A percentile compares a stretch with the other conserved stretches of the same genome.
Conservation (phyloP, 2,113 vertebrate species). For the Phrynosoma platyrhinos region DNA sequence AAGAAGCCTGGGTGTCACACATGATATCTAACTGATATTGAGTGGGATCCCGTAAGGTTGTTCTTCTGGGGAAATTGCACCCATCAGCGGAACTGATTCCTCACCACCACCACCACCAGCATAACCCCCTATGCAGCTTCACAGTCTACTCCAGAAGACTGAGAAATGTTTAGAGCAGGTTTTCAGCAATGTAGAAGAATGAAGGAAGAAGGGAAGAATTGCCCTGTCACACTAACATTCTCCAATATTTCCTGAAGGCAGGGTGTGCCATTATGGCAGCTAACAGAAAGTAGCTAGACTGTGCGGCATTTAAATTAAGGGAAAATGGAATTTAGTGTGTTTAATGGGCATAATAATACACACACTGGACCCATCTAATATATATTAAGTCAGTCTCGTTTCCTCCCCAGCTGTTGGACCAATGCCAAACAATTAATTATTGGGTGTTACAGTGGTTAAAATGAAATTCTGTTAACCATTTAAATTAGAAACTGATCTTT, state of each 20-base stretch:
- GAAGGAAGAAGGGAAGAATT: too few species aligned
- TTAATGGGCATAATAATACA: constrained; percentile 17
- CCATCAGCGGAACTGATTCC: too few species aligned
- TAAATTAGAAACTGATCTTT: constrained; percentile 43
- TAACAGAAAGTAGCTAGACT: too few species aligned
- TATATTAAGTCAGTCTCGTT: constrained; percentile 14
- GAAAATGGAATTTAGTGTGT: constrained; percentile 24
- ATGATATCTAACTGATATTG: background rate
- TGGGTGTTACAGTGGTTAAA: constrained; percentile 30
- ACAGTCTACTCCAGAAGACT: too few species aligned
- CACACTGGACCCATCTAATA: background rate
- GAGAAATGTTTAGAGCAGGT: too few species aligned
- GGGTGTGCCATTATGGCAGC: too few species aligned
- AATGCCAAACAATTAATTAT: constrained; percentile 19
- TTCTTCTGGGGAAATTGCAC: background rate
- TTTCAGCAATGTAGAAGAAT: too few species aligned
- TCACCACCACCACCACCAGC: too few species aligned
- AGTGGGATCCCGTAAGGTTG: background rate
- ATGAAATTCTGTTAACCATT: background rate
- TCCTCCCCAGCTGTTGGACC: background rate
- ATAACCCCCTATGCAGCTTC: too few species aligned
- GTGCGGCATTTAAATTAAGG: constrained; percentile 38
- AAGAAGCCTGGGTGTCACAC: background rate
- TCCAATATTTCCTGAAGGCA: background rate
- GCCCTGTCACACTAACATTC: background rate